Conservation (phyloP, 2,888 invertebrate species). For the Mimas tiliae region DNA sequence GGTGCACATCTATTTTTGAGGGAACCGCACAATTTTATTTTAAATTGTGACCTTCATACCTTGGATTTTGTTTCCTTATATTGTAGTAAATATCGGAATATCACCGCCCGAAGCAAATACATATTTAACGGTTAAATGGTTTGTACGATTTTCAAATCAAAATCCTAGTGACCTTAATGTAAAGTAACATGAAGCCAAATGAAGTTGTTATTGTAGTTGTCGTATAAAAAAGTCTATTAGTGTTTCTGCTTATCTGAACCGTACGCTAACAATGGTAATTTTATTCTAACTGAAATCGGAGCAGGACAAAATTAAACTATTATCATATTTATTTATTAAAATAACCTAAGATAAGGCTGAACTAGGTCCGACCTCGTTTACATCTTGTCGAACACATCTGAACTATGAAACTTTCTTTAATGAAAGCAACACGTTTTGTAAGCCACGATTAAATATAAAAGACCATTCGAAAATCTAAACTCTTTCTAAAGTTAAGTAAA, state of each 20-base stretch:
- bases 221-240: conserved; percentile 16
- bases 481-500: neutral
- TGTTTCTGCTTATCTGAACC: neutral
- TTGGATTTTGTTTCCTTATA: too few relatives aligned
- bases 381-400: neutral
- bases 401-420: conserved; percentile 23
- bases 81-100: too few relatives aligned
- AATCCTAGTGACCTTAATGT: neutral
- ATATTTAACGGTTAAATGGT: neutral
- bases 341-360: neutral
- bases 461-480: conserved; percentile 1
- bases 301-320: neutral
- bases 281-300: neutral
- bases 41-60: too few relatives aligned
- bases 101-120: neutral
- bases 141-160: neutral
- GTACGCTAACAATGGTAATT: neutral
- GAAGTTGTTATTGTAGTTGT: too few relatives aligned
- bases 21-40: too few relatives aligned
- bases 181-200: neutral
- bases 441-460: conserved; percentile 7
- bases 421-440: conserved; percentile 14
- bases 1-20: neutral
- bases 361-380: conserved; percentile 9
- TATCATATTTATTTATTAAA: conserved; percentile 13